Base-by-base conservation (phyloP, 53 echinoderm and acorn worm genomes). In the Apostichopus leukothele region DNA sequence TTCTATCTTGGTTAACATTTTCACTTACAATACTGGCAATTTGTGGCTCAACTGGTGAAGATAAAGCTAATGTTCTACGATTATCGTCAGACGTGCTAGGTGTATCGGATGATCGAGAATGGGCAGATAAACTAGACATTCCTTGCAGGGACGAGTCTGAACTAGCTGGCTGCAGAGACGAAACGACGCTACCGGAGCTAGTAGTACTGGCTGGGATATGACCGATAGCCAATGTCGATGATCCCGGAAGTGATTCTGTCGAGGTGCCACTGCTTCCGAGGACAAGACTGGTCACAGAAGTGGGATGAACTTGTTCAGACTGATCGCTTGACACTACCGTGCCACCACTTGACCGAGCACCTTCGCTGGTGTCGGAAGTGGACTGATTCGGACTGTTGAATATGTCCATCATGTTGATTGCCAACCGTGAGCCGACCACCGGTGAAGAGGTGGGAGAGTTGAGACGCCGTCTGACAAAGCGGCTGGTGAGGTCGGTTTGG, bases 401-500 rank as follows among this genome's bases (percentile, higher is more conserved):
- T 25, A 27, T 50, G 67, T 85, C 85, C 57, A 9, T 50, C 85
- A 85, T 67, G 61, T 60, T 66, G 61, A 67, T 8, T 1, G 85
- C 27, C 26, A 68, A 67, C 13, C 39, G 66, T 12, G 85, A 85
- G 5, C 63, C 7, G 8, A 66, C 18, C 16, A 67, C 66, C 4
- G 50, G 27, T 76, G 77, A 39, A 9, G 77, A 13, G 12, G 7
- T 51, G 5, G 77, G 77, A 76, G 77, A 39, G 66, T 85, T 85
- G 61, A 85, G 61, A 67, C 85, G 85, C 21, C 85, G 67, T 9
- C 85, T 60, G 14, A 85, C 51, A 51, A 85, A 85, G 50, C 68
- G 67, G 67, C 85, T 85, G 26, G 85, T 85, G 23, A 85, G 50
- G 51, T 85, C 85, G 50, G 85, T 85, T 18, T 85, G 85, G 1